These are phyloP conservation scores for Clangula hyemalis DNA, from an alignment of 2,797 vertebrate genomes.

Conservation along the genomic window DNA sequence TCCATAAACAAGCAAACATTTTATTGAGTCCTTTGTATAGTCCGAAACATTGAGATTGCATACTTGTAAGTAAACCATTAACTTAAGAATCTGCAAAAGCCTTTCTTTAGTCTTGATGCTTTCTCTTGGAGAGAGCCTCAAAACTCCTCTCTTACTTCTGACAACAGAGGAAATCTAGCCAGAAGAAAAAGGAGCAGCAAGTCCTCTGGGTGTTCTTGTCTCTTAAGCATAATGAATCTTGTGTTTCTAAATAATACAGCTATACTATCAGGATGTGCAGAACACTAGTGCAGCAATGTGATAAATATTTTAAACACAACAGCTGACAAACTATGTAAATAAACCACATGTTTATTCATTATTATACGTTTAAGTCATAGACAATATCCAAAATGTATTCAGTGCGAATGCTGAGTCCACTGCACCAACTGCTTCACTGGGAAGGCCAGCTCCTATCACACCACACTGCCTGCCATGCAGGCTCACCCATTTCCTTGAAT, in stretches of 20 bases:
- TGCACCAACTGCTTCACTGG: neutral
- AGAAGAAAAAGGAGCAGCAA: neutral
- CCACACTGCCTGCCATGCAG: neutral
- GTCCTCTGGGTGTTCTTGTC: neutral
- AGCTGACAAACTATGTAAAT: conserved; percentile 19
- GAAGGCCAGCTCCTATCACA: neutral
- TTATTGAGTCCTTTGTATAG: neutral
- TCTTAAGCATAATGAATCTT: neutral
- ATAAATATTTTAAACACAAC: conserved; percentile 16
- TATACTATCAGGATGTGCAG: neutral
- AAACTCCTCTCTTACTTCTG: neutral
- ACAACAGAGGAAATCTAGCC: neutral
- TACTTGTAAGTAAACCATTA: neutral
- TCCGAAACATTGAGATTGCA: neutral
- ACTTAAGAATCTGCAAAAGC: neutral
- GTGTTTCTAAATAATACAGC: neutral
- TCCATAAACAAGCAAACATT: neutral
- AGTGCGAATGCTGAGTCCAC: neutral
- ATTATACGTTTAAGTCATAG: neutral
- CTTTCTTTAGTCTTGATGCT: neutral
- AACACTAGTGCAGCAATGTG: conserved; percentile 9
- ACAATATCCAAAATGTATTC: neutral
- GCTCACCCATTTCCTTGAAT: neutral
- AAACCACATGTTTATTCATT: neutral
- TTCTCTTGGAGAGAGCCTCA: neutral